Evolutionary conservation across 1,140 invertebrate genomes (phyloP), one percentile per base, ranked within the genome.

Genomic region (Diabrotica virgifera): DNA sequence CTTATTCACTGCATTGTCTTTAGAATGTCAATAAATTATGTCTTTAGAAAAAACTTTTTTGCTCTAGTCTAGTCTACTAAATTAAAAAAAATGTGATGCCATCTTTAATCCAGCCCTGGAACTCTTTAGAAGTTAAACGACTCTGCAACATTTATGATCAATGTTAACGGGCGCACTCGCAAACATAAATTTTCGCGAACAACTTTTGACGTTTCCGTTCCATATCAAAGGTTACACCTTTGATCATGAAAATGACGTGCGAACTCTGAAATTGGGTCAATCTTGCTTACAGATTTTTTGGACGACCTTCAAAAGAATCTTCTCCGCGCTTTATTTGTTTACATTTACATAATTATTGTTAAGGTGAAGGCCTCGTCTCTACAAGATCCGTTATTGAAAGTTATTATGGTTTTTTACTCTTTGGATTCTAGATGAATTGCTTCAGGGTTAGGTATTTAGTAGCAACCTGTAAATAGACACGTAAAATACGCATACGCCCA

Each of bases 151-250:
- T 61, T 54, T 62, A 62, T 9, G 50, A 36, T 52, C 59, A 62
- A 62, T 62, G 59, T 36, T 62, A 62, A 52, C 59, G 12, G 35
- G 57, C 57, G 12, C n/a, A 24, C 12, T 67, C 37, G 54, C 57
- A 50, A 64, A 65, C 52, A 64, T 51, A 62, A 53, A 57, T 68
- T 68, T 68, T 68, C 65, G 67, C 63, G 59, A 64, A 65, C 65
- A 54, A 35, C 24, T 56, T 68, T 60, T 61, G 62, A 61, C 55
- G 55, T 62, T 68, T 68, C 67, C 67, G 67, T 63, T 68, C 63
- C 56, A 68, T 50, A 61, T 68, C 64, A 65, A 58, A 58, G 38
- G 40, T 64, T 64, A 58, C 40, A 46, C 53, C 40, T 64, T 12
- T 62, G 50, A 9, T 52, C 5, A 46, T 11, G 52, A 52, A 52